These are phyloP conservation scores for Pentalonia nigronervosa DNA, from an alignment of 1,140 invertebrate genomes.

Conservation along the genomic window DNA sequence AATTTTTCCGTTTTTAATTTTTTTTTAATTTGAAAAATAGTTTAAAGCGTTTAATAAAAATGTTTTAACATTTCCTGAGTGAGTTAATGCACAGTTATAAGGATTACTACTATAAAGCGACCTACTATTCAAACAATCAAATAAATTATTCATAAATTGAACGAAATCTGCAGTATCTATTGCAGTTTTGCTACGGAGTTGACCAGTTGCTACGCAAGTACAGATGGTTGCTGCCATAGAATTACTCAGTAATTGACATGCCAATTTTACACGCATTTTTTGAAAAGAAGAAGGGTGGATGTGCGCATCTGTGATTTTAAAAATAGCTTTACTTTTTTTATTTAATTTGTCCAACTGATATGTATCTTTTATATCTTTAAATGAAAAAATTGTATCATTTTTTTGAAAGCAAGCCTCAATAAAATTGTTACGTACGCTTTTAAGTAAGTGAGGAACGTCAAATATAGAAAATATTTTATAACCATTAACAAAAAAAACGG, in stretches of 20 bases:
- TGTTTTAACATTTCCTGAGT: not conserved
- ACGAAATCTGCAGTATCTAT: not conserved
- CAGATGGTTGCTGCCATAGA: not conserved
- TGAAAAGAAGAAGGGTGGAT: not conserved
- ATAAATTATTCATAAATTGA: not conserved
- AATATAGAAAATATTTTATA: not conserved
- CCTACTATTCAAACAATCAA: not conserved
- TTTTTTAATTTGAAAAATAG: not conserved
- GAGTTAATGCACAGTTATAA: not conserved
- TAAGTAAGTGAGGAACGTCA: not conserved
- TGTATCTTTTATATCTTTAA: not conserved
- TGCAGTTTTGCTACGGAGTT: not conserved
- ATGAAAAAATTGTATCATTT: not conserved
- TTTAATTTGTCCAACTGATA: not conserved
- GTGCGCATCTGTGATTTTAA: not conserved
- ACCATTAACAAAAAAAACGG: not conserved
- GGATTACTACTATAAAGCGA: not conserved
- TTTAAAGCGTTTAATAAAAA: not conserved
- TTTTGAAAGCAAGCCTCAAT: not conserved
- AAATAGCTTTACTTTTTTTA: not conserved
- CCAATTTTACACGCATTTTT: not conserved
- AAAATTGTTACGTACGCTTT: not conserved
- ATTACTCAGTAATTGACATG: not conserved
- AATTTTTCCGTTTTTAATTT: conserved; percentile 20
- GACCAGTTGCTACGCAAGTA: not conserved